Percentiles rank a stretch among this genome's conserved stretches.
phyloP scores from a whole-genome alignment of 2,113 vertebrate species.

The Grammomys surdaster region DNA sequence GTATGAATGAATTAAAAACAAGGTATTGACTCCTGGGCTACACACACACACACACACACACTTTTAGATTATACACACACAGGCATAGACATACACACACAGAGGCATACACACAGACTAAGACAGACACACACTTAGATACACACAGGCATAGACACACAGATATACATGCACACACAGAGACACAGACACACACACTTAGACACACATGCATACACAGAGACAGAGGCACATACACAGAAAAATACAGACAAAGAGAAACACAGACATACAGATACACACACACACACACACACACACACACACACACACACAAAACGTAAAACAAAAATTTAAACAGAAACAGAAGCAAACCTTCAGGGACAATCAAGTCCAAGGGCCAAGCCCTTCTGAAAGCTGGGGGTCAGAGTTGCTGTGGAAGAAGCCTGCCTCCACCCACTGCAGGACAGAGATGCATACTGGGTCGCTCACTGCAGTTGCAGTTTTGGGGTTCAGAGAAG shows the following conservation, averaged over 20 bases:
- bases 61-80: background rate
- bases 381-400: background rate
- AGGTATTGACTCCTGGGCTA: background rate
- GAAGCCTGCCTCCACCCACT: background rate
- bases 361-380: background rate
- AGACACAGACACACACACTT: background rate
- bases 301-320: background rate
- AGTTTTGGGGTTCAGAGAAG: background rate
- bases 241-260: too few relatives aligned
- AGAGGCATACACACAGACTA: background rate
- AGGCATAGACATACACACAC: background rate
- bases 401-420: background rate
- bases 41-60: background rate
- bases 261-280: background rate
- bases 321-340: background rate
- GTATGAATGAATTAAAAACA: background rate
- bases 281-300: background rate
- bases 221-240: too few relatives aligned
- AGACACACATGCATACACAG: background rate
- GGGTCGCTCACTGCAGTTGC: background rate
- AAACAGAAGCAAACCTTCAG: background rate
- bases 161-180: background rate
- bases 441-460: background rate
- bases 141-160: background rate
- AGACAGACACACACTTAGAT: background rate